phyloP scores from a whole-genome alignment of 2,888 invertebrate genomes.

The Rambutsinella grinnellia region DNA sequence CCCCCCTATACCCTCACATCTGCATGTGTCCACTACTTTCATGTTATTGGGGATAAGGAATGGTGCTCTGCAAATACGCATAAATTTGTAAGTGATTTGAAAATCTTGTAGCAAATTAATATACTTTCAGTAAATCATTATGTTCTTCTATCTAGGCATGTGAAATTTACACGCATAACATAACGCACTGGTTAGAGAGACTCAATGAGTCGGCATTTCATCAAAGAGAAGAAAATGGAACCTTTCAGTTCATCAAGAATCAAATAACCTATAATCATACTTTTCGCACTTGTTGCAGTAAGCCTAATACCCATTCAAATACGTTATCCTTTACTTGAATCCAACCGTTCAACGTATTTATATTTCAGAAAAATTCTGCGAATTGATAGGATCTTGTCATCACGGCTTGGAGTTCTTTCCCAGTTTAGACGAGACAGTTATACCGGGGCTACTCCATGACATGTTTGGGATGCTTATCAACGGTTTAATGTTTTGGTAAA shows the following conservation, averaged over 20 bases:
- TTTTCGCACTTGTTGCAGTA: constrained; percentile 50
- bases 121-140: no score
- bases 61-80: constrained; percentile 42
- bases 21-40: constrained; percentile 44
- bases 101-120: no score
- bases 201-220: not conserved
- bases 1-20: constrained; percentile 55
- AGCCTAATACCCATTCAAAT: not conserved
- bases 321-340: no score
- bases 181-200: not conserved
- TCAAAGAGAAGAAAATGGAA: no score
- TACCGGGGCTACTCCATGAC: constrained; percentile 34
- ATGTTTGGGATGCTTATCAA: constrained; percentile 28
- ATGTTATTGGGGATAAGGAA: constrained; percentile 25
- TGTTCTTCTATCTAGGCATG: no score
- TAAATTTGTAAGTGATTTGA: not conserved
- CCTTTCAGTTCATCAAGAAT: not conserved
- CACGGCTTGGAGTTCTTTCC: not conserved
- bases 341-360: no score
- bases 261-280: constrained; percentile 15
- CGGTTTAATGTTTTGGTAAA: constrained; percentile 44
- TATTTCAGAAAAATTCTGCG: constrained; percentile 38
- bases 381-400: constrained; percentile 36
- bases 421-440: not conserved
- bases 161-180: not conserved